Evolutionary conservation across 2,113 vertebrate genomes (phyloP), one percentile per base, ranked within the genome.

Genomic region (Brachirus orientalis): DNA sequence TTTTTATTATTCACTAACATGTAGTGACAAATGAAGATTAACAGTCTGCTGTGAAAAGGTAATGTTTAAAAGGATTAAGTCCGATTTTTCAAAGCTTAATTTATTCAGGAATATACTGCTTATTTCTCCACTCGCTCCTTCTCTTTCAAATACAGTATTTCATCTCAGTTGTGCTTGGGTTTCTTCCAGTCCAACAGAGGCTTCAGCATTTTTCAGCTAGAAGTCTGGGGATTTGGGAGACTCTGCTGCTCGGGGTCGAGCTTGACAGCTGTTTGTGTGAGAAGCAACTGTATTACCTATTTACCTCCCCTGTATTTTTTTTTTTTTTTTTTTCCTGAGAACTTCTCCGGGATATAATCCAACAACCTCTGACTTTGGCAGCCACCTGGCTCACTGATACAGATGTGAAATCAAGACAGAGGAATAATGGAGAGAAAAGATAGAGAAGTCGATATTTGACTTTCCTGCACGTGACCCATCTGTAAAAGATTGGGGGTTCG

Each of bases 161-260:
- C 52, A 66, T 1, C 51, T 57, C 54, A 47, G 67, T 58, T 70
- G 62, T 55, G 35, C 62, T 84, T 82, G 83, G 72, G 38, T 62
- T 65, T 28, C 43, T 65, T 86, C 75, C 83, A 85, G 60, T 46
- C 8, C 46, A 60, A 54, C 51, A 71, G 45, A 79, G 63, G 62
- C 56, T 63, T 69, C 28, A 66, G 63, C 55, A 6, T 47, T 28
- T 18, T 50, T 35, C 61, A 10, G 13, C 58, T 55, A 52, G 52
- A n/a, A 19, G 40, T 63, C 61, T 60, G 3, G 37, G 63, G 72
- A 62, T 74, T 75, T 69, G 10, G 16, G 35, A 7, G 14, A 67
- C 47, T 51, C 63, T 67, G 61, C 64, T 66, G 76, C 55, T 50
- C 2, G 58, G 47, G 65, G 63, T 80, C 72, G 63, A 54, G 41